Base-by-base conservation (phyloP, 2,888 invertebrate species). In the Sesia apiformis region DNA sequence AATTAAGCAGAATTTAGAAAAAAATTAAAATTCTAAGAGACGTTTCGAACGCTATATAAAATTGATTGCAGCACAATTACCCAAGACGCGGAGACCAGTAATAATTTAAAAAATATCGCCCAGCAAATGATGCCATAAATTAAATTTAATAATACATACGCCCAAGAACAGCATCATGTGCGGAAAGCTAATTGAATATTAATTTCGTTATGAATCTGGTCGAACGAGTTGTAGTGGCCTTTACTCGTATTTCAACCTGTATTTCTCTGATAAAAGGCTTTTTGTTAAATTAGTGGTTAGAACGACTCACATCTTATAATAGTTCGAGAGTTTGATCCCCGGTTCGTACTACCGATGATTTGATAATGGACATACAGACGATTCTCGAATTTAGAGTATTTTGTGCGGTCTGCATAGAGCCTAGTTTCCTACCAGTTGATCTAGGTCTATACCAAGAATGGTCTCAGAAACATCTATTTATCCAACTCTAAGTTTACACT, bases 171-270 rank as follows among this genome's bases (percentile, higher is more conserved):
- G 81, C 78, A 76, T 85, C 85, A 88, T 89, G 88, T 88, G 87
- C 87, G 84, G 87, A 89, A 85, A 87, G 87, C 86, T 88, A 88
- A 89, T 88, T 88, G 89, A 88, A 87, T 88, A 86, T 89, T 89
- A 88, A 89, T 86, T 86, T 87, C 74, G 81, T 77, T 79, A 84
- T 83, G 86, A 88, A 88, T 88, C 88, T 84, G 79, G 82, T 77
- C 64, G 64, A 74, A 80, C 86, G 66, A 83, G 78, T 84, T 74
- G 78, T 66, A 65, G 65, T 68, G 68, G 61, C 66, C 72, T 72
- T 80, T 80, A 83, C 82, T 82, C 84, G 81, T 85, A 81, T 79
- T 79, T 81, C 81, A 76, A 79, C 78, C 78, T 65, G 62, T 63
- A 52, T 23, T n/a, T 42, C 5, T 42, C 7, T 42, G 42, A 7